phyloP scores from a whole-genome alignment of 1,140 invertebrate genomes.

The Theocolax elegans region DNA sequence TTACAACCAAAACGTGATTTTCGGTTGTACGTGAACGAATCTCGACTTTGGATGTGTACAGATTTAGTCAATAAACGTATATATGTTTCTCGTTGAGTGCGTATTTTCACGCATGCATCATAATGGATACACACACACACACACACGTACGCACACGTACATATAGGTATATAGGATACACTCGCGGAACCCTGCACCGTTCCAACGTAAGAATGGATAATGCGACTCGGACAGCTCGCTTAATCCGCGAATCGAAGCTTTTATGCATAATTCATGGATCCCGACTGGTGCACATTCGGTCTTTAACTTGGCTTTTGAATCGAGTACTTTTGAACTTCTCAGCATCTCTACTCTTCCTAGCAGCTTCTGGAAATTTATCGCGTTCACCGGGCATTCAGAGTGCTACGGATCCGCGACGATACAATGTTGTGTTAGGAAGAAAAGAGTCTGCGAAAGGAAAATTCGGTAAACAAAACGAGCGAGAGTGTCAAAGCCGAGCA shows the following conservation, averaged over 20 bases:
- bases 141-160: too few species aligned
- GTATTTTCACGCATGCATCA: too few species aligned
- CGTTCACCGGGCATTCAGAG: constrained; percentile 57
- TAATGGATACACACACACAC: too few species aligned
- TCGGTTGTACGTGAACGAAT: constrained; percentile 30
- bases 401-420: constrained; percentile 46
- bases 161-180: too few species aligned
- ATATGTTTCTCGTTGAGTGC: too few species aligned
- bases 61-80: too few species aligned
- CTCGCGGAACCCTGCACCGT: too few species aligned
- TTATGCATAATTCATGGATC: constrained; percentile 65
- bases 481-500: background rate
- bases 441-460: constrained; percentile 35
- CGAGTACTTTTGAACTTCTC: constrained; percentile 61
- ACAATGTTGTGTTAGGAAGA: constrained; percentile 47
- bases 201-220: constrained; percentile 49
- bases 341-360: constrained; percentile 11
- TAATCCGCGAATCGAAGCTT: constrained; percentile 68
- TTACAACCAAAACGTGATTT: constrained; percentile 49
- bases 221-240: constrained; percentile 48
- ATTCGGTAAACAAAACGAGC: constrained; percentile 32
- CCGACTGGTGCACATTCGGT: constrained; percentile 25
- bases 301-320: constrained; percentile 55
- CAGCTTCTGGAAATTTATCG: constrained; percentile 62
- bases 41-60: too few species aligned